These are phyloP conservation scores for Conus betulinus DNA, from an alignment of 1,140 invertebrate genomes.

Conservation along the genomic window DNA sequence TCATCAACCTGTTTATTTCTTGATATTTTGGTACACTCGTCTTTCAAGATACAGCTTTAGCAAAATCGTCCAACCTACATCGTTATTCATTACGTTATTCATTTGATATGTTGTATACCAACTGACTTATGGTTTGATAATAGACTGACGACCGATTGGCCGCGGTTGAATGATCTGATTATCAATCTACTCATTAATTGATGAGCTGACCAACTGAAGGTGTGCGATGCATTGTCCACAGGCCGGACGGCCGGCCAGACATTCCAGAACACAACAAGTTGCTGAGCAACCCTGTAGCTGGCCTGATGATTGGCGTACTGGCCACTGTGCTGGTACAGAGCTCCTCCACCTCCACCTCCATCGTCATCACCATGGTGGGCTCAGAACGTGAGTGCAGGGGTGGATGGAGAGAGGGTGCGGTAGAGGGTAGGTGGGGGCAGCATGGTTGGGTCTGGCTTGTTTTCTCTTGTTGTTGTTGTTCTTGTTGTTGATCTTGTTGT, in stretches of 20 bases:
- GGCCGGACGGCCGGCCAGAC: constrained; percentile 72
- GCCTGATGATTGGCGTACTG: constrained; percentile 81
- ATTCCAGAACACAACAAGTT: constrained; percentile 77
- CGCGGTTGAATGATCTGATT: too few relatives aligned
- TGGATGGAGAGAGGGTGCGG: not conserved
- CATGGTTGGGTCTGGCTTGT: not conserved
- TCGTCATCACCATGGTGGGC: constrained; percentile 81
- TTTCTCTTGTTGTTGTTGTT: not conserved
- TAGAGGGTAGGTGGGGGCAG: not conserved
- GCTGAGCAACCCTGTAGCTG: constrained; percentile 79
- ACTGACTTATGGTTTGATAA: too few relatives aligned
- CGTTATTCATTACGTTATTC: too few relatives aligned
- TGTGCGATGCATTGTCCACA: not conserved
- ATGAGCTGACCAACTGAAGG: too few relatives aligned
- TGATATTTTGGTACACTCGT: too few relatives aligned
- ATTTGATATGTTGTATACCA: too few relatives aligned
- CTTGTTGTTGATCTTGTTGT: too few relatives aligned
- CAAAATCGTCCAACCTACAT: too few relatives aligned
- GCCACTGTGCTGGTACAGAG: constrained; percentile 81
- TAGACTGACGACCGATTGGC: too few relatives aligned
- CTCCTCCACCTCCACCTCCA: constrained; percentile 81
- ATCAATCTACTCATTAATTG: too few relatives aligned
- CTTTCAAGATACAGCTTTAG: too few relatives aligned
- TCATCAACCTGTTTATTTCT: too few relatives aligned
- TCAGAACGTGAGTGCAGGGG: constrained; percentile 75